Percentiles rank a stretch among this genome's conserved stretches.
Conservation (phyloP, 2,113 vertebrate genomes). For the Acrocephalus arundinaceus region DNA sequence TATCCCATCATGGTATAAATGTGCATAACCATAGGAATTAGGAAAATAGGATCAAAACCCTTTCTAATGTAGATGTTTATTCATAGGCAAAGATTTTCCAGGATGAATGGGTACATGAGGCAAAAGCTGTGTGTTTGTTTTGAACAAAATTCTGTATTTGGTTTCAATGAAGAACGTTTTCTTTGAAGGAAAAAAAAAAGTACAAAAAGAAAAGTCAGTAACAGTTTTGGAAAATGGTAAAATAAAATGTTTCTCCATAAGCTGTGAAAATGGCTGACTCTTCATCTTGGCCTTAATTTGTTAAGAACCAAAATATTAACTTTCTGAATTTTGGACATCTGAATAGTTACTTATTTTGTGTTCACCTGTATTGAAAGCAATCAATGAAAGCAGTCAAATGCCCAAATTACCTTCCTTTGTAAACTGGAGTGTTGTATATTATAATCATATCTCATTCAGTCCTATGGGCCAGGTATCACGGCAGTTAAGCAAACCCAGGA, state of each 20-base stretch:
- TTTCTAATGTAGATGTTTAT: neutral
- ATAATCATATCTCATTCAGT: neutral
- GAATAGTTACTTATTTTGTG: neutral
- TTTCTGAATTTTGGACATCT: neutral
- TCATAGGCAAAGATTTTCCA: neutral
- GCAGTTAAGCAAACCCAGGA: neutral
- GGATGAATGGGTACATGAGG: neutral
- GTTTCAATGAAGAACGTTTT: neutral
- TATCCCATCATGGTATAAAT: neutral
- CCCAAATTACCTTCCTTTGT: neutral
- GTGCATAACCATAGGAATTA: accelerated
- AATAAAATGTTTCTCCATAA: neutral
- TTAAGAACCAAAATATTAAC: neutral
- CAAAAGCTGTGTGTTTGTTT: neutral
- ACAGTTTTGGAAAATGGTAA: neutral
- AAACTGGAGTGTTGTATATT: neutral
- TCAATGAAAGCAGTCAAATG: neutral
- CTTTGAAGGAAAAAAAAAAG: neutral
- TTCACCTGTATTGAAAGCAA: neutral
- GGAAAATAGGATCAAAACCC: neutral
- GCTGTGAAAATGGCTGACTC: neutral
- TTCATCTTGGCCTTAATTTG: neutral
- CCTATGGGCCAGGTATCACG: neutral
- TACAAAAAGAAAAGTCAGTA: neutral
- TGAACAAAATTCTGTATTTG: neutral